phyloP scores from a whole-genome alignment of 2,888 invertebrate genomes.

The Flabesymbios commensalis region DNA sequence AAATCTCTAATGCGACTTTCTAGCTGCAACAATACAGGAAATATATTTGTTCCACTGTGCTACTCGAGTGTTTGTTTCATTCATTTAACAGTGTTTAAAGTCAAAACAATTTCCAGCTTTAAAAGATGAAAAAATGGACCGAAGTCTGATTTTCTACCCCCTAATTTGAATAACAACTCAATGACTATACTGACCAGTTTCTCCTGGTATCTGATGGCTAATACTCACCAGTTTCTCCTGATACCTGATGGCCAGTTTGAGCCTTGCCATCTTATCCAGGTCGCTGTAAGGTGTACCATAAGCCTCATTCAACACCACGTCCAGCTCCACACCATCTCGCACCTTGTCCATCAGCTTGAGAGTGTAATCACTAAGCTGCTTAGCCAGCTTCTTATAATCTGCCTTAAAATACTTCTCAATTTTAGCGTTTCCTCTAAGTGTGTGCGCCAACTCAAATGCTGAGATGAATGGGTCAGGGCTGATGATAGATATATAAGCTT shows the following conservation, averaged over 20 bases:
- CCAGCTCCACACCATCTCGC: slow-evolving; percentile 53
- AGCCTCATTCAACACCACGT: slow-evolving; percentile 51
- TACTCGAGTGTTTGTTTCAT: too few species aligned
- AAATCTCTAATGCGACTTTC: too few species aligned
- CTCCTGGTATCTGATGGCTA: slow-evolving; percentile 52
- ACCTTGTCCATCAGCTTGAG: slow-evolving; percentile 53
- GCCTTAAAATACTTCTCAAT: slow-evolving; percentile 58
- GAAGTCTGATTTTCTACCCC: too few species aligned
- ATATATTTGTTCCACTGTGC: too few species aligned
- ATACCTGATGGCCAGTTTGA: slow-evolving; percentile 51
- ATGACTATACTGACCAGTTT: too few species aligned
- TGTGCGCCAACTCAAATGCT: slow-evolving; percentile 52
- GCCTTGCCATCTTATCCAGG: slow-evolving; percentile 44
- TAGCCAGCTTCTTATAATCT: slow-evolving; percentile 39
- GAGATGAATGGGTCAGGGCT: slow-evolving; percentile 55
- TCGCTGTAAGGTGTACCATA: neutral
- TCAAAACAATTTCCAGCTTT: too few species aligned
- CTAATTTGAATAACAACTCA: too few species aligned
- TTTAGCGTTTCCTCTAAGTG: slow-evolving; percentile 44
- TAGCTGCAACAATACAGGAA: too few species aligned
- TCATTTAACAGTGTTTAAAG: too few species aligned
- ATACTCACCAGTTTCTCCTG: slow-evolving; percentile 54
- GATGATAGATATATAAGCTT: slow-evolving; percentile 54
- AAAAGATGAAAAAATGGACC: too few species aligned
- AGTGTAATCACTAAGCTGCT: slow-evolving; percentile 51